Evolutionary conservation across 2,888 invertebrate species (phyloP).

Genomic region (Amphipoea oculea): DNA sequence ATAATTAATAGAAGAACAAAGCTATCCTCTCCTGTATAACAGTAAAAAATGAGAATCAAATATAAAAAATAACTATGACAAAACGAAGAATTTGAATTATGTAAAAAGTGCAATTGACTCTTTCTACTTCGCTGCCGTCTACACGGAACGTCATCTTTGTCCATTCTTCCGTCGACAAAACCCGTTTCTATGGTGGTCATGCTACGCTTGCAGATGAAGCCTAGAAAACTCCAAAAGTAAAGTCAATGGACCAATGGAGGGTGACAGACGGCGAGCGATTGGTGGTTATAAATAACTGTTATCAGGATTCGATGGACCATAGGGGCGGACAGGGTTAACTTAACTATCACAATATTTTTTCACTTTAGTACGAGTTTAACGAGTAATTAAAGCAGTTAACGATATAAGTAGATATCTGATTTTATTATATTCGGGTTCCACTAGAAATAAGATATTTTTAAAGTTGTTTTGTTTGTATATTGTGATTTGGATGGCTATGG

Average conservation of each 20-base stretch:
- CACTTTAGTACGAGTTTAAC: slow-evolving; percentile 20
- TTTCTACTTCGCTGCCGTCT: too few relatives aligned
- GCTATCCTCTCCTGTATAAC: too few relatives aligned
- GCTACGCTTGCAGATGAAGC: slow-evolving; percentile 51
- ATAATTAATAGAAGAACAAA: too few relatives aligned
- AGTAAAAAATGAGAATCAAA: too few relatives aligned
- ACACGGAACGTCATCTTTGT: too few relatives aligned
- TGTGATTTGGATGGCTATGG: background rate
- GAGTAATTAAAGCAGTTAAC: slow-evolving; percentile 28
- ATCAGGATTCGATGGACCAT: slow-evolving; percentile 79
- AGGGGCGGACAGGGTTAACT: slow-evolving; percentile 76
- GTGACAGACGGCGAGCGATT: slow-evolving; percentile 72
- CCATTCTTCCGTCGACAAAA: too few relatives aligned
- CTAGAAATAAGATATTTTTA: background rate
- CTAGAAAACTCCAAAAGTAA: slow-evolving; percentile 59
- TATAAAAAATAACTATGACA: too few relatives aligned
- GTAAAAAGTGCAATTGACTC: too few relatives aligned
- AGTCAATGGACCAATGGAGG: slow-evolving; percentile 67
- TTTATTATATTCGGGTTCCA: background rate
- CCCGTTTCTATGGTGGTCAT: too few relatives aligned
- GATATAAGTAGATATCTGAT: background rate
- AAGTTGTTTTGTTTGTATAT: background rate
- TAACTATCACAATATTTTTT: slow-evolving; percentile 57
- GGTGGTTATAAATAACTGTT: slow-evolving; percentile 85
- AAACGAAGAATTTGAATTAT: too few relatives aligned